phyloP scores from a whole-genome alignment of 2,113 vertebrate genomes.

The Muntiacus reevesi region DNA sequence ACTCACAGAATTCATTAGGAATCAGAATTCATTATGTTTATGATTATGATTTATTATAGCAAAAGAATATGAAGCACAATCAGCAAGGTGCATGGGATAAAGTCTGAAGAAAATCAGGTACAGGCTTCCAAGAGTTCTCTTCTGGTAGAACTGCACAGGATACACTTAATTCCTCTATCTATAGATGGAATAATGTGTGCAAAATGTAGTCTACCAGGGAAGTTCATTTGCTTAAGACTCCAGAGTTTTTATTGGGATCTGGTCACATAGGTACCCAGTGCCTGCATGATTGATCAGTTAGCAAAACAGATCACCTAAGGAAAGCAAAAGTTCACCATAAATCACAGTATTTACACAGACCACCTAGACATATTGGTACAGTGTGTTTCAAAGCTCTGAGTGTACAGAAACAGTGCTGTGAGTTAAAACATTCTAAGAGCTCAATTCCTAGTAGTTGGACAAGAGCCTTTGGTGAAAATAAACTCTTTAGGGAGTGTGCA shows the following conservation, averaged over 20 bases:
- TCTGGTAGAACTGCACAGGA: not conserved
- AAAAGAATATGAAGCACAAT: not conserved
- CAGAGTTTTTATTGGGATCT: not conserved
- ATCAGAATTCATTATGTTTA: not conserved
- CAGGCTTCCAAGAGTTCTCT: not conserved
- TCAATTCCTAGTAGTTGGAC: not conserved
- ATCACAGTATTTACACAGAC: not conserved
- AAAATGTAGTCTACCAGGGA: not conserved
- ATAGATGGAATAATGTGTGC: not conserved
- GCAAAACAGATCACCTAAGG: not conserved
- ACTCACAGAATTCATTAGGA: not conserved
- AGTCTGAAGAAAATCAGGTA: not conserved
- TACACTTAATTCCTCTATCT: not conserved
- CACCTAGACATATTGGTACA: not conserved
- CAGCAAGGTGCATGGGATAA: not conserved
- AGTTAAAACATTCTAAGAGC: not conserved
- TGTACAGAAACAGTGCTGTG: not conserved
- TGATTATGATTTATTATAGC: not conserved
- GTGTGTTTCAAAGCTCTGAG: not conserved
- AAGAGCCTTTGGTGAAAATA: not conserved
- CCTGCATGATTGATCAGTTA: not conserved
- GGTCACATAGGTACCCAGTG: not conserved
- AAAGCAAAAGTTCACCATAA: not conserved
- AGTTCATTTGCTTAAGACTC: not conserved
- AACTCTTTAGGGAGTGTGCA: not conserved